Conservation (phyloP, 2,113 vertebrate species). For the Mobula birostris region DNA sequence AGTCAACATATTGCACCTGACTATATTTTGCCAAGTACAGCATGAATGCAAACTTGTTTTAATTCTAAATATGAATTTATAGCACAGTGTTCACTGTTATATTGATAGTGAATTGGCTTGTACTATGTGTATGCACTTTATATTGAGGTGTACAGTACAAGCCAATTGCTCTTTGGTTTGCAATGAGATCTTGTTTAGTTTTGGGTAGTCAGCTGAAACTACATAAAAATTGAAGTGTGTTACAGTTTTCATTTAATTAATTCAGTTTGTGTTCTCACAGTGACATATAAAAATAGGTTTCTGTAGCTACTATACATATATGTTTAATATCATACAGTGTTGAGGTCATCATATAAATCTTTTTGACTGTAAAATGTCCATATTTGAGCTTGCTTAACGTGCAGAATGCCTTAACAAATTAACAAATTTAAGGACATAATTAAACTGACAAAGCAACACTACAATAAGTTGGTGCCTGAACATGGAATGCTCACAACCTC, state of each 20-base stretch:
- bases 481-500: not conserved
- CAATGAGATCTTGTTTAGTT: not conserved
- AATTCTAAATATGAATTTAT: not conserved
- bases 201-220: not conserved
- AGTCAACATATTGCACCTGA: too few relatives aligned
- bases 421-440: slow-evolving; percentile 18
- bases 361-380: not conserved
- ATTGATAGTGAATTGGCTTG: too few relatives aligned
- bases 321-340: not conserved
- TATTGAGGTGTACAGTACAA: not conserved
- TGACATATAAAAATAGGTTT: not conserved
- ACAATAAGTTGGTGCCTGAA: not conserved
- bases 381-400: not conserved
- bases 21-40: not conserved
- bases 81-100: not conserved
- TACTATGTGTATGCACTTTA: not conserved
- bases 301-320: too few relatives aligned
- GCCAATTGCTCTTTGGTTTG: not conserved
- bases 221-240: not conserved
- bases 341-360: not conserved
- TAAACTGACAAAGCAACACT: slow-evolving; percentile 3
- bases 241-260: not conserved
- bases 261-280: not conserved
- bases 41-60: not conserved
- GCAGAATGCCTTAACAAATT: not conserved